A percentile compares a stretch with the other conserved stretches of the same genome.
phyloP scores from a whole-genome alignment of 2,888 invertebrate genomes.

The Scelioninae gen. 1 region DNA sequence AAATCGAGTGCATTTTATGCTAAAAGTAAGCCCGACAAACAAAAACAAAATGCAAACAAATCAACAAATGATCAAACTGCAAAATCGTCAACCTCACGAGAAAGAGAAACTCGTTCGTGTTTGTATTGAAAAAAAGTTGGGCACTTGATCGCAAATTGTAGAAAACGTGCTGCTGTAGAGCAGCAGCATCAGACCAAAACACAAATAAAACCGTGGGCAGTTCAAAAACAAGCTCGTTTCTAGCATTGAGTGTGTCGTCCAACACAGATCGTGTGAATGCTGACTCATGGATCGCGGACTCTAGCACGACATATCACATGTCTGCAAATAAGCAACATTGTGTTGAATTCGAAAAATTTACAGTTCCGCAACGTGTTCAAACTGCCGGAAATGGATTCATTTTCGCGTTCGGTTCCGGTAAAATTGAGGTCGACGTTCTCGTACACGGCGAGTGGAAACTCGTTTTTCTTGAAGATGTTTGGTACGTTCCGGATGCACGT shows the following conservation, averaged over 20 bases:
- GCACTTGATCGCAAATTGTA: conserved; percentile 61
- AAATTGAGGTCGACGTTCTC: not conserved
- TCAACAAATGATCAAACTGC: conserved; percentile 2
- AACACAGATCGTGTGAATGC: conserved; percentile 47
- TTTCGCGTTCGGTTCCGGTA: not conserved
- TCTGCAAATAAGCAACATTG: conserved; percentile 53
- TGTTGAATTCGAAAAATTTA: not conserved
- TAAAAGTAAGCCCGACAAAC: conserved; percentile 25
- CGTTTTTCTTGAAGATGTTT: conserved; percentile 11
- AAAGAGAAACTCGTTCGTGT: conserved; percentile 45
- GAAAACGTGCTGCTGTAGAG: conserved; percentile 35
- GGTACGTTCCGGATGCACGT: conserved; percentile 41
- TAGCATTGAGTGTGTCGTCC: not conserved
- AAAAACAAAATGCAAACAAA: conserved; percentile 29
- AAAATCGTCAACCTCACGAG: conserved; percentile 12
- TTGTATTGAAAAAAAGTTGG: conserved; percentile 67
- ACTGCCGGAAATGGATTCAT: not conserved
- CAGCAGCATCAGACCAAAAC: not conserved
- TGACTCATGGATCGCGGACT: conserved; percentile 66
- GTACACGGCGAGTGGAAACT: not conserved
- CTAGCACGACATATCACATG: conserved; percentile 56
- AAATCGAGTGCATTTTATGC: conserved; percentile 48
- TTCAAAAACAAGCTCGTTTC: not conserved
- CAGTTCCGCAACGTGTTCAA: not conserved
- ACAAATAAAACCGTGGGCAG: not conserved